phyloP scores from a whole-genome alignment of 1,140 invertebrate species.

The Augochlora pura region DNA sequence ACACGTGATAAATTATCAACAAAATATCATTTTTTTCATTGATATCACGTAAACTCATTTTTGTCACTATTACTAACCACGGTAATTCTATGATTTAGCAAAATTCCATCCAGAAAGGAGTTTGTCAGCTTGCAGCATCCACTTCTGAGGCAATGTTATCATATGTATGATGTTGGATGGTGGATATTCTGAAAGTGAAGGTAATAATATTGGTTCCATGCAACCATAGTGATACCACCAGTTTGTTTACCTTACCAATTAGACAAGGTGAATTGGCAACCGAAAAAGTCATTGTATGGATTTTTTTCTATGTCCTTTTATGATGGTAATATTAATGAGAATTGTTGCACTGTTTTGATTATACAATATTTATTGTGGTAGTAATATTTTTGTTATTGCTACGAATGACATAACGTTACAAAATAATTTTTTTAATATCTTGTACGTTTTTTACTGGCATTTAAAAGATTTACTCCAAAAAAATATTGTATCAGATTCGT shows the following conservation, averaged over 20 bases:
- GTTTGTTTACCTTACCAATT: no score
- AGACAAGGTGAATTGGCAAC: no score
- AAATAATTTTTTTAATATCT: neutral
- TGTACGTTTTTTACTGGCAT: neutral
- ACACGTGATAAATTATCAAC: no score
- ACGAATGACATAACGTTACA: neutral
- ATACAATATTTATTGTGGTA: no score
- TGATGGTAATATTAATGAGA: neutral
- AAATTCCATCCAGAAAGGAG: slow-evolving; percentile 28
- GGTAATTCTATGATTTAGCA: slow-evolving; percentile 31
- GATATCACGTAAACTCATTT: no score
- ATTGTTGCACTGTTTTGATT: no score
- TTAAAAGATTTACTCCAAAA: neutral
- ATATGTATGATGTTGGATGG: slow-evolving; percentile 62
- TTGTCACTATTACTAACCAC: no score
- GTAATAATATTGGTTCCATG: slow-evolving; percentile 43
- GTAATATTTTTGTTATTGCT: neutral
- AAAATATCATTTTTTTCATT: no score
- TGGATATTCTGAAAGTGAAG: slow-evolving; percentile 41
- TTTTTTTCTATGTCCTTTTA: no score
- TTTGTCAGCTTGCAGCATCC: slow-evolving; percentile 34
- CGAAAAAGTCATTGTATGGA: no score
- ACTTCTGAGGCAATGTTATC: slow-evolving; percentile 45
- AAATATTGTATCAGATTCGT: neutral
- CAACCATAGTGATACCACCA: neutral